Percentiles rank a stretch among this genome's conserved stretches.
phyloP scores from a whole-genome alignment of 2,888 invertebrate genomes.

The Oxyscelio sp. region DNA sequence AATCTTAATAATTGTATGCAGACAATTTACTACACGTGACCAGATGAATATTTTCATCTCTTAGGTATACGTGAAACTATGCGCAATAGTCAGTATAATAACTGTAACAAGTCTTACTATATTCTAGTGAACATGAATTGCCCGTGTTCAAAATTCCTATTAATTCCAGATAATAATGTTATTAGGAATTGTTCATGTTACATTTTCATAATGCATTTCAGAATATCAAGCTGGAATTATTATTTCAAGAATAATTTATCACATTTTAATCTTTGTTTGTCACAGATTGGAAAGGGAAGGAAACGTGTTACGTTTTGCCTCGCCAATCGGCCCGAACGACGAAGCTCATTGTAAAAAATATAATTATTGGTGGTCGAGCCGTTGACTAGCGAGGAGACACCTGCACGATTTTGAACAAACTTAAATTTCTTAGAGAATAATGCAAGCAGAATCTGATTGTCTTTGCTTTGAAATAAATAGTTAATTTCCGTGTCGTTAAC shows the following conservation, averaged over 20 bases:
- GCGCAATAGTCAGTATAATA: too few species aligned
- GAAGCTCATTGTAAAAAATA: conserved; percentile 88
- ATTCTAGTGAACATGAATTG: too few species aligned
- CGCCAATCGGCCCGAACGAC: conserved; percentile 86
- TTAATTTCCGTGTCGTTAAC: background rate
- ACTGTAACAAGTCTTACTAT: too few species aligned
- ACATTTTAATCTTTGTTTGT: conserved; percentile 86
- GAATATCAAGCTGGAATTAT: too few species aligned
- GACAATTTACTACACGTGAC: too few species aligned
- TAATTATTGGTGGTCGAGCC: conserved; percentile 88
- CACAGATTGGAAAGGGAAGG: conserved; percentile 86
- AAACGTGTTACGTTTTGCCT: conserved; percentile 84
- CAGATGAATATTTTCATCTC: too few species aligned
- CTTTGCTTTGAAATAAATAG: conserved; percentile 33
- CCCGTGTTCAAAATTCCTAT: too few species aligned
- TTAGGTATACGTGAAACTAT: too few species aligned
- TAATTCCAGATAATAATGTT: too few species aligned
- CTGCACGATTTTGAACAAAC: conserved; percentile 51
- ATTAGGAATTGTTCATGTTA: too few species aligned
- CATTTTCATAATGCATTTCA: too few species aligned
- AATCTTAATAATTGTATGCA: too few species aligned
- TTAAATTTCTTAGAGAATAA: conserved; percentile 42
- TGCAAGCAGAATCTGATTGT: conserved; percentile 54
- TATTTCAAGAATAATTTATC: conserved; percentile 87
- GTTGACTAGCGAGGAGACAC: conserved; percentile 80